These are phyloP conservation scores for Entelurus aequoreus DNA, from an alignment of 2,113 vertebrate genomes.

Conservation along the genomic window DNA sequence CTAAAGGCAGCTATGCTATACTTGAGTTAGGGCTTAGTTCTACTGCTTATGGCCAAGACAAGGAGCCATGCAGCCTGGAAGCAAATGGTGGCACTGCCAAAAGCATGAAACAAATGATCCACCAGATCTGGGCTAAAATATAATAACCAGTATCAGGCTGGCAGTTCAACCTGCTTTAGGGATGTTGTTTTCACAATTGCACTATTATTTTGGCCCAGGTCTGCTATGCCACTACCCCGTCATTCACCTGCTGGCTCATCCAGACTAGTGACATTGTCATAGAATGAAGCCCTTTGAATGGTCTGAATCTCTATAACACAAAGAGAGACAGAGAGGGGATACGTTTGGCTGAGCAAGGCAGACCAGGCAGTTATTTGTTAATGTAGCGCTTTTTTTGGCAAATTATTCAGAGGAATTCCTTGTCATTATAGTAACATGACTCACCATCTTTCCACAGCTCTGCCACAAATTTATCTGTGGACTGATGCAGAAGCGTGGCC, in stretches of 20 bases:
- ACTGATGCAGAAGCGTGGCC: slow-evolving; percentile 93
- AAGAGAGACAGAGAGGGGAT: slow-evolving; percentile 65
- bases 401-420: background rate
- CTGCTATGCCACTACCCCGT: slow-evolving; percentile 73
- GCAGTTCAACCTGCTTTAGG: slow-evolving; percentile 11
- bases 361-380: slow-evolving; percentile 34
- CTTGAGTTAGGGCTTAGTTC: slow-evolving; percentile 16
- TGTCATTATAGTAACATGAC: slow-evolving; percentile 12
- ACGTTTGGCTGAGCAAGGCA: slow-evolving; percentile 51
- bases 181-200: slow-evolving; percentile 5
- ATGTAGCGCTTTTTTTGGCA: slow-evolving; percentile 7
- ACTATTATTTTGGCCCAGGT: slow-evolving; percentile 71
- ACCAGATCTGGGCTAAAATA: slow-evolving; percentile 67
- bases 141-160: slow-evolving; percentile 10
- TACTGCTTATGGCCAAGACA: slow-evolving; percentile 45
- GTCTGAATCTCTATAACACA: slow-evolving; percentile 96
- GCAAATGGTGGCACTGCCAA: slow-evolving; percentile 57
- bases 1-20: slow-evolving; percentile 35
- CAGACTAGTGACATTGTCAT: slow-evolving; percentile 98
- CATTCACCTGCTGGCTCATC: slow-evolving; percentile 97
- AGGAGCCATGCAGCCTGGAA: slow-evolving; percentile 63
- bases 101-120: slow-evolving; percentile 62
- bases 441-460: slow-evolving; percentile 98
- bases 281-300: slow-evolving; percentile 99
- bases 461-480: slow-evolving; percentile 90